These are phyloP conservation scores for Protodeltote pygarga DNA, from an alignment of 2,888 invertebrate genomes.

Conservation along the genomic window DNA sequence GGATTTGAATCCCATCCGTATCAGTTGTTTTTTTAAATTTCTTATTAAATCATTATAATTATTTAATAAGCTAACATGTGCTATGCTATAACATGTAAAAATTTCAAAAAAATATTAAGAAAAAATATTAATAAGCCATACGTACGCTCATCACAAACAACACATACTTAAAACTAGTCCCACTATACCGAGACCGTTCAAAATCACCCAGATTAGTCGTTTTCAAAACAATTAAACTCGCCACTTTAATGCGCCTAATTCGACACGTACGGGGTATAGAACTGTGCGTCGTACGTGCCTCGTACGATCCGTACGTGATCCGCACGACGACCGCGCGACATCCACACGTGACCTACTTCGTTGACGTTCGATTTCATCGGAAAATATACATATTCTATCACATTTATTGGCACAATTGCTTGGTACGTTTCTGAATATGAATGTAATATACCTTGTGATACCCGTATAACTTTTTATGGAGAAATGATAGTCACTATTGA, in stretches of 20 bases:
- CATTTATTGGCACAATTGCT: constrained; percentile 2
- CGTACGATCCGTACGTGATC: constrained; percentile 20
- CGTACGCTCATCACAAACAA: too few species aligned
- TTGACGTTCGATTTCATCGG: constrained; percentile 12
- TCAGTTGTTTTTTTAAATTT: too few species aligned
- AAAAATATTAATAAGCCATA: too few species aligned
- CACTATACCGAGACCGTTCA: neutral
- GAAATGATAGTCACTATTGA: constrained; percentile 31
- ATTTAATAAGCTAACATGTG: too few species aligned
- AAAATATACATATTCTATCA: constrained; percentile 17
- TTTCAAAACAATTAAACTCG: constrained; percentile 33
- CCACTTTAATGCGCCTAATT: constrained; percentile 37
- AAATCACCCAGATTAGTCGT: constrained; percentile 11
- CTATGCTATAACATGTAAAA: too few species aligned
- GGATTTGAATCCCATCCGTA: too few species aligned
- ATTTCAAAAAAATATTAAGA: too few species aligned
- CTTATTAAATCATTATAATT: too few species aligned
- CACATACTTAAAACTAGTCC: too few species aligned
- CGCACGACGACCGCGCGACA: constrained; percentile 7
- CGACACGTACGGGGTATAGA: constrained; percentile 34
- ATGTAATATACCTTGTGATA: neutral
- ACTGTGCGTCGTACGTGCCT: constrained; percentile 34
- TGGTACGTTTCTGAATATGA: constrained; percentile 3
- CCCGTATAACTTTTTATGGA: neutral
- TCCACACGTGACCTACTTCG: constrained; percentile 31